A percentile compares a stretch with the other conserved stretches of the same genome.
Evolutionary conservation across 1,140 invertebrate species (phyloP).

Genomic region (Holcopasites calliopsidis): DNA sequence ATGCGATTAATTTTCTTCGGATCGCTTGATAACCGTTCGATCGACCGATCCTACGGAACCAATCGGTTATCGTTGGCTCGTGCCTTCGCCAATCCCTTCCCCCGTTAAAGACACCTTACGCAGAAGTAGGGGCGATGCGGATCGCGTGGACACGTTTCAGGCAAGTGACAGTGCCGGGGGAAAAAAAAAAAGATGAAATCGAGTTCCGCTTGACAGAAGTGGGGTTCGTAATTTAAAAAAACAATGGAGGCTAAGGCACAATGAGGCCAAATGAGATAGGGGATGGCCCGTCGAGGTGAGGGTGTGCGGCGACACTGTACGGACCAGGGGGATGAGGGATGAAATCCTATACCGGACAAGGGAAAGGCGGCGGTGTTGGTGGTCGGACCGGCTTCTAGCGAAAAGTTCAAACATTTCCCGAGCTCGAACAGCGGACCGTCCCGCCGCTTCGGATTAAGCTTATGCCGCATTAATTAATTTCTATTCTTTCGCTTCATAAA

Average conservation of each 20-base stretch:
- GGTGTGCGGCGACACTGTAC: slow-evolving; percentile 47
- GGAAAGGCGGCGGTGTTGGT: slow-evolving; percentile 64
- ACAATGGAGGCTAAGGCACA: slow-evolving; percentile 77
- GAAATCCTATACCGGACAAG: slow-evolving; percentile 78
- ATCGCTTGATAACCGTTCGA: no score
- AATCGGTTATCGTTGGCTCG: slow-evolving; percentile 53
- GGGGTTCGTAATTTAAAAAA: slow-evolving; percentile 79
- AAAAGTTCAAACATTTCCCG: slow-evolving; percentile 72
- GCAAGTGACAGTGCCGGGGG: slow-evolving; percentile 72
- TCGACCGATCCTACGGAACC: slow-evolving; percentile 7
- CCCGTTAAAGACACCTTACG: slow-evolving; percentile 5
- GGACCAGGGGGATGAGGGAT: slow-evolving; percentile 60
- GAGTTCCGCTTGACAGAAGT: slow-evolving; percentile 74
- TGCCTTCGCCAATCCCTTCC: slow-evolving; percentile 41
- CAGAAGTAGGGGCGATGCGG: slow-evolving; percentile 1
- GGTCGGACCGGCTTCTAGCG: slow-evolving; percentile 68
- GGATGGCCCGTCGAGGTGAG: slow-evolving; percentile 70
- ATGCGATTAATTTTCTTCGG: background rate
- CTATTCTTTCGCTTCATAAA: slow-evolving; percentile 29
- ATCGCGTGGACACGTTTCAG: slow-evolving; percentile 70
- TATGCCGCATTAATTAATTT: slow-evolving; percentile 40
- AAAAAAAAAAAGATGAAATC: slow-evolving; percentile 77
- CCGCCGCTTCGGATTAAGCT: slow-evolving; percentile 30
- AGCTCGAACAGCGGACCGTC: slow-evolving; percentile 57
- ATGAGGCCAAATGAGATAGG: slow-evolving; percentile 80